Evolutionary conservation across 2,888 invertebrate genomes (phyloP), one percentile per base, ranked within the genome.

Genomic region (Drosophila birchii): DNA sequence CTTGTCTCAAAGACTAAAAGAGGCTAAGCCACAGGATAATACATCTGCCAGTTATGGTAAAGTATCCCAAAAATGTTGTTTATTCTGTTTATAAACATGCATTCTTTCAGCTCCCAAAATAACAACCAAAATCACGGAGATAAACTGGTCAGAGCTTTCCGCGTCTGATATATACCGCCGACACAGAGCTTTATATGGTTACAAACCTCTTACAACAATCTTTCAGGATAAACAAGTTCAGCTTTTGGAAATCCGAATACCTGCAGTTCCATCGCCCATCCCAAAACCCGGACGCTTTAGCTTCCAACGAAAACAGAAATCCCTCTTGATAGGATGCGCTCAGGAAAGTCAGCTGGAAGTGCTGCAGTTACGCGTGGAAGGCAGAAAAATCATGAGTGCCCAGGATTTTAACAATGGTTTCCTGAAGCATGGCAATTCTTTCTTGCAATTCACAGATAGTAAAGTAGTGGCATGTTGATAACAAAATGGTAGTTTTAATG

Each of bases 351-450:
- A 94, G 93, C 92, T 97, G 70, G 94, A 94, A 91, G 94, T 96
- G 66, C 93, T 93, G 78, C 94, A 94, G 80, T 79, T 97, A 63
- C 94, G 95, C 86, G 92, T 97, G 68, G 93, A 95, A 78, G 95
- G 95, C 12, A 95, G 94, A 91, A 95, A 94, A 91, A 93, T 94
- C 82, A 96, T 98, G 94, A 94, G 94, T 56, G 96, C 97, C 5
- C 87, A 92, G 81, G 97, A 97, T 90, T 98, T 98, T 93, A 95
- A 95, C 92, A 97, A 97, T 93, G 98, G 98, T 11, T 98, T 95
- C 92, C 93, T 98, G 36, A 95, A 94, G 39, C 59, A 51, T 26
- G 34, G 56, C 8, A 45, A 47, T 1, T 23, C 49, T 1, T 23
- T 45, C 16, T 41, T 74, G 12, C 39, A 72, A 32, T 90, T 90